Evolutionary conservation across 2,113 vertebrate species (phyloP), one percentile per base, ranked within the genome.

Genomic region (Melanerpes formicivorus): DNA sequence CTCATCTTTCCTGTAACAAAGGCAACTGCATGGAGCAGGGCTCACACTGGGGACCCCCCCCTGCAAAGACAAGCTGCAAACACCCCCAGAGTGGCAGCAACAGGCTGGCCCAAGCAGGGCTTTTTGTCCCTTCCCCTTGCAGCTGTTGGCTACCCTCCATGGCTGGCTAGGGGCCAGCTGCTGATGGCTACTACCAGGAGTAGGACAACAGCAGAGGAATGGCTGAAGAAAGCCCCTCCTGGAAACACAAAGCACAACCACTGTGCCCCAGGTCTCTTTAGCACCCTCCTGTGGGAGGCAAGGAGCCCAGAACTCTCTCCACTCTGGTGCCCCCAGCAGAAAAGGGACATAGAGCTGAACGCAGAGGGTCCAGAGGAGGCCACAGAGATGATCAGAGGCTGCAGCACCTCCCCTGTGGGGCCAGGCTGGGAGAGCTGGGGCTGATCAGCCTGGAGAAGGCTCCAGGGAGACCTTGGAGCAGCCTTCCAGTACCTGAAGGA

Each of bases 1-100:
- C 74, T 99, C 99, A 6, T 99, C 99, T 96, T 99, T 99, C 94
- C 99, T 99, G 98, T 32, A 86, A 90, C 44, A 73, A 95, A 46
- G 76, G 76, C 64, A 90, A 93, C 40, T 19, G 19, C 71, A 71
- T 2, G 8, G 32, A 65, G 4, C 21, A 56, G 21, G 66, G 27
- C n/a, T 59, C 64, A 40, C 30, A 32, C 14, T 6, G 25, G 23
- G 23, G 3, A n/a, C 14, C 48, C 48, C 11, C 63, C 55, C 27
- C 80, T 32, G 40, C 50, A 69, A 42, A 37, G 10, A 26, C 79
- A 70, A 52, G 50, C 50, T 74, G 34, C 30, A 30, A 18, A 30
- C 1, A 5, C 2, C 1, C 2, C 11, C 3, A 8, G 18, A 63
- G 18, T 1, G 27, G 18, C 26, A 42, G 18, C 12, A 52, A 37